Base-by-base conservation (phyloP, 2,113 vertebrate species). In the Haemorhous mexicanus region DNA sequence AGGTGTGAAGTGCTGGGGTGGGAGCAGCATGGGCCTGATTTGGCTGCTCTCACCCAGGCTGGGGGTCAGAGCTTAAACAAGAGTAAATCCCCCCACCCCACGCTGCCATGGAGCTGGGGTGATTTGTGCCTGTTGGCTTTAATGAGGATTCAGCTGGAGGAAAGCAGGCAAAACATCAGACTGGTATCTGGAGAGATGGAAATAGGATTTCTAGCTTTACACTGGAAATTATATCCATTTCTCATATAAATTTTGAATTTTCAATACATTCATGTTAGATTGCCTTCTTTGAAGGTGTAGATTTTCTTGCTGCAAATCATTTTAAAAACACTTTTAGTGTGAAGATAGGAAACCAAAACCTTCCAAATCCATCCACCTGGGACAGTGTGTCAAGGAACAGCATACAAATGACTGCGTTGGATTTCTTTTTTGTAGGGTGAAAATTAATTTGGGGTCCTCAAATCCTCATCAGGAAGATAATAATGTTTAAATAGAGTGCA, bases 51-150 rank as follows among this genome's bases (percentile, higher is more conserved):
- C 30, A 33, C 32, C 37, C 11, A 2, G 5, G 10, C n/a, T 16
- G 1, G 1, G 24, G 20, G 23, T 35, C 72, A 35, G 55, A 84
- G 11, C 30, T 67, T 8, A 4, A 4, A 73, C 39, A 43, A 41
- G 49, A 49, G 24, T 28, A 75, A 77, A 46, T 13, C 16, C 18
- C 13, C 7, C 41, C 50, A 11, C 15, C 30, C 10, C 24, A 23
- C 22, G 2, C 4, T 10, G 15, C 39, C 2, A 2, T 10, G 0
- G 2, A 79, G 27, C 33, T 35, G 41, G 14, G 30, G 4, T 39
- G 20, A 37, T 49, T 76, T 49, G 13, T 5, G 5, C 37, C 30
- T 0, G 0, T n/a, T 6, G 7, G 26, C 26, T 78, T 91, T 67
- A 56, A 52, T 0, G 13, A 84, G 30, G 70, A 77, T 67, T 75